Conservation (phyloP, 2,113 vertebrate species). For the Corvus moneduloides region DNA sequence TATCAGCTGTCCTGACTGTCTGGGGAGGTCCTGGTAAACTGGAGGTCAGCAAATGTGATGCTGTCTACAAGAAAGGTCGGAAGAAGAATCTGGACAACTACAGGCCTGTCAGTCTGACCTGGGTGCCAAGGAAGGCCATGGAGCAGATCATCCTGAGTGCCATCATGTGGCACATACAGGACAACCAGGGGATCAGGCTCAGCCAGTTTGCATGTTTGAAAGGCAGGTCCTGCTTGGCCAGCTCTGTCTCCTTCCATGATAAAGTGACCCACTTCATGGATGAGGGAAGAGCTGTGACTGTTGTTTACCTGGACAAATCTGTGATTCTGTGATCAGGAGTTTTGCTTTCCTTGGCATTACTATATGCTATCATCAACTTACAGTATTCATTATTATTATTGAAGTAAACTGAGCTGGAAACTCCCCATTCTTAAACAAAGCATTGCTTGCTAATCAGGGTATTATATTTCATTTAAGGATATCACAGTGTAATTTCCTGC, state of each 20-base stretch:
- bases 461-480: constrained; percentile 15
- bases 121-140: neutral
- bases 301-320: neutral
- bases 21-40: neutral
- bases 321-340: neutral
- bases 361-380: neutral
- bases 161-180: neutral
- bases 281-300: neutral
- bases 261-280: neutral
- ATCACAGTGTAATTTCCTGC: neutral
- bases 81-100: neutral
- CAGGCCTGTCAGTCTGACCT: neutral
- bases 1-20: neutral
- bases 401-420: neutral
- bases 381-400: neutral
- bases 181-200: neutral
- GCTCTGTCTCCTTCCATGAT: neutral
- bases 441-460: constrained; percentile 31
- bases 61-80: neutral
- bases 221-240: neutral
- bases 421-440: constrained; percentile 5
- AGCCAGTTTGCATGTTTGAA: neutral
- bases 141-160: neutral
- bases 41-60: neutral
- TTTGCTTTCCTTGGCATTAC: constrained; percentile 20